Conservation (phyloP, 1,140 invertebrate species). For the Pseudachorutes palmiensis region DNA sequence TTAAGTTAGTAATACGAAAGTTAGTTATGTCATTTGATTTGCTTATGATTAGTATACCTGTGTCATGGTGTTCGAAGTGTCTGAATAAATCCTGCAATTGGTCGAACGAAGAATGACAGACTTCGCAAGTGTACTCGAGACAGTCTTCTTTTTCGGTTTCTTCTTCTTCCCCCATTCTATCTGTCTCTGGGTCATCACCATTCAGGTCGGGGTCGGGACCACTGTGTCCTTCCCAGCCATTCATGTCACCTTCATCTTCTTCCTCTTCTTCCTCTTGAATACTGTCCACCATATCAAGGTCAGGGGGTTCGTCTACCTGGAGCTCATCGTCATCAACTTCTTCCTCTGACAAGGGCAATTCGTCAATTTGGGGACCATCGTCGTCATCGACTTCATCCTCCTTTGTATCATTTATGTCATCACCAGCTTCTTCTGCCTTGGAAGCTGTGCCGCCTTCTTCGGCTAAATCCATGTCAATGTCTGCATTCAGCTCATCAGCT, state of each 20-base stretch:
- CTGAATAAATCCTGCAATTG: background rate
- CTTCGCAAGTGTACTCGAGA: background rate
- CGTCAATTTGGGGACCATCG: background rate
- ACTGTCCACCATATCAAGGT: too few relatives aligned
- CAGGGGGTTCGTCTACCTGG: too few relatives aligned
- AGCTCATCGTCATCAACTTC: too few relatives aligned
- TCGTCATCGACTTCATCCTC: background rate
- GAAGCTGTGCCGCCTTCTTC: background rate
- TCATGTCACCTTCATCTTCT: background rate
- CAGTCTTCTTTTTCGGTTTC: background rate
- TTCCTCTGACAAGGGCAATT: too few relatives aligned
- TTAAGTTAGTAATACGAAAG: background rate
- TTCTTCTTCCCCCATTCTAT: background rate
- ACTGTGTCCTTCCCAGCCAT: background rate
- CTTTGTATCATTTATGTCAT: background rate
- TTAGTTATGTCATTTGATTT: background rate
- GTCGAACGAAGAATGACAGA: background rate
- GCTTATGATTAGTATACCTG: background rate
- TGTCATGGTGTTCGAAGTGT: background rate
- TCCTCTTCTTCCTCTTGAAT: background rate
- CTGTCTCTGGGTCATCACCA: background rate
- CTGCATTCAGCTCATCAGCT: too few relatives aligned
- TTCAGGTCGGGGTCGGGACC: background rate
- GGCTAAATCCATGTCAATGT: too few relatives aligned
- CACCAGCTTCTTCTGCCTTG: too few relatives aligned